Conservation (phyloP, 37 sponge, comb jelly and placozoan species). For the Halichondria panicea region DNA sequence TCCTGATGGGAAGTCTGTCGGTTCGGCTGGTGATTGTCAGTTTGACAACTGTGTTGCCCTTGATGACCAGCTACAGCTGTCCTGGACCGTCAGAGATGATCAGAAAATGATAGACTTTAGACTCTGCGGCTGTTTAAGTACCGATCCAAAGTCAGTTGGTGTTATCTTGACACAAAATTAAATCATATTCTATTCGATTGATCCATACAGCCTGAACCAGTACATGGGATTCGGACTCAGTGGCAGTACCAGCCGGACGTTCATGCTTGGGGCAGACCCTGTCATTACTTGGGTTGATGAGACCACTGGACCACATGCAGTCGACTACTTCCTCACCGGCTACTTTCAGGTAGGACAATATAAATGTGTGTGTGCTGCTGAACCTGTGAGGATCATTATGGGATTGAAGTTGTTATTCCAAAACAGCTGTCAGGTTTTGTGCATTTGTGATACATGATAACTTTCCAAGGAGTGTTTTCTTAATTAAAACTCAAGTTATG, state of each 20-base stretch:
- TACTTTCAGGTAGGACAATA: slow-evolving; percentile 28
- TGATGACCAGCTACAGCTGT: slow-evolving; percentile 5
- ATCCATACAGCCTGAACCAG: slow-evolving; percentile 11
- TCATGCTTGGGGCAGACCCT: slow-evolving; percentile 52
- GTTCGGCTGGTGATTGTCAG: no score
- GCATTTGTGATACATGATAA: no score
- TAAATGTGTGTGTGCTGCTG: background rate
- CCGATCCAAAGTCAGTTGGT: slow-evolving; percentile 1
- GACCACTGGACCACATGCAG: slow-evolving; percentile 27
- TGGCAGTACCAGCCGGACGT: slow-evolving; percentile 12
- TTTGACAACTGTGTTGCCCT: slow-evolving; percentile 32
- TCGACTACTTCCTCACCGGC: slow-evolving; percentile 57
- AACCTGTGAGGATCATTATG: no score
- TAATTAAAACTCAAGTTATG: no score
- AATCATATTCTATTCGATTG: no score
- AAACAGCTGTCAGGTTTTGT: no score
- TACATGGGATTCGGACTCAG: slow-evolving; percentile 78
- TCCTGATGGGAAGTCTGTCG: no score
- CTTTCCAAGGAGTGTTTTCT: no score
- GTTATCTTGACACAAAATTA: background rate
- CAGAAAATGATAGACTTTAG: slow-evolving; percentile 2
- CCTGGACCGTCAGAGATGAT: slow-evolving; percentile 24
- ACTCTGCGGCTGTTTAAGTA: slow-evolving; percentile 19
- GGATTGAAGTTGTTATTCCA: no score
- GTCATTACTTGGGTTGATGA: slow-evolving; percentile 50